Percentiles rank a stretch among this genome's conserved stretches.
These are phyloP conservation scores for Acinonyx jubatus DNA, from an alignment of 2,113 vertebrate genomes.

Conservation along the genomic window DNA sequence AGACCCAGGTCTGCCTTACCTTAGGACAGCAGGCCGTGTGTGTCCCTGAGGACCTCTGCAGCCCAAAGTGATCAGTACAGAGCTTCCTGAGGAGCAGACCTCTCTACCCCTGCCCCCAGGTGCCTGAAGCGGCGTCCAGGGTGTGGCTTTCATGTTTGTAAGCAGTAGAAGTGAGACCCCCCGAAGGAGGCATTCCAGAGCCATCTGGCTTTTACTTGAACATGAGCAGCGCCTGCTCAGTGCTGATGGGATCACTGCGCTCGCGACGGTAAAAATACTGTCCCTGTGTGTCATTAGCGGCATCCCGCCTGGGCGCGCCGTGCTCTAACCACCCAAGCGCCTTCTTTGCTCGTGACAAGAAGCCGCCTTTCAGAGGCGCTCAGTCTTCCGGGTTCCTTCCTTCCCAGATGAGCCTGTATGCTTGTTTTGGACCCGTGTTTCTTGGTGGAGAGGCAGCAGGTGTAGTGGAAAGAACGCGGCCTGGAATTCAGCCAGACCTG, in stretches of 20 bases:
- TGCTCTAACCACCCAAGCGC: too few relatives aligned
- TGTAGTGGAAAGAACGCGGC: background rate
- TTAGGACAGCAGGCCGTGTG: background rate
- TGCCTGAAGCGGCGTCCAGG: background rate
- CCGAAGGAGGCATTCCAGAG: background rate
- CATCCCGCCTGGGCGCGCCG: too few relatives aligned
- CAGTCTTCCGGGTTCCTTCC: background rate
- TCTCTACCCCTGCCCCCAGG: fast-evolving
- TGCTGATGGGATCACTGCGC: background rate
- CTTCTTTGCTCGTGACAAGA: background rate
- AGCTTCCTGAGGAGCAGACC: background rate
- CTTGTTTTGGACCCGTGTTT: background rate
- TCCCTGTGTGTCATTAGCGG: fast-evolving
- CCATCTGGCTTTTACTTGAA: background rate
- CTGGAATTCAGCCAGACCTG: background rate
- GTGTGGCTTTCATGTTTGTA: background rate
- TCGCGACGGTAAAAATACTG: background rate
- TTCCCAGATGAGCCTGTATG: background rate
- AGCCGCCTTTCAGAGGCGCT: background rate
- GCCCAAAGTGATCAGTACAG: background rate
- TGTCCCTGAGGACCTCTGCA: background rate
- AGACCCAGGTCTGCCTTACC: background rate
- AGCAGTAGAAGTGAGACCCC: background rate
- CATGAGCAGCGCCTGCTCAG: background rate
- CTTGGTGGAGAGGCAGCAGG: background rate